Evolutionary conservation across 2,113 vertebrate genomes (phyloP).

Genomic region (Oreotrochilus melanogaster): DNA sequence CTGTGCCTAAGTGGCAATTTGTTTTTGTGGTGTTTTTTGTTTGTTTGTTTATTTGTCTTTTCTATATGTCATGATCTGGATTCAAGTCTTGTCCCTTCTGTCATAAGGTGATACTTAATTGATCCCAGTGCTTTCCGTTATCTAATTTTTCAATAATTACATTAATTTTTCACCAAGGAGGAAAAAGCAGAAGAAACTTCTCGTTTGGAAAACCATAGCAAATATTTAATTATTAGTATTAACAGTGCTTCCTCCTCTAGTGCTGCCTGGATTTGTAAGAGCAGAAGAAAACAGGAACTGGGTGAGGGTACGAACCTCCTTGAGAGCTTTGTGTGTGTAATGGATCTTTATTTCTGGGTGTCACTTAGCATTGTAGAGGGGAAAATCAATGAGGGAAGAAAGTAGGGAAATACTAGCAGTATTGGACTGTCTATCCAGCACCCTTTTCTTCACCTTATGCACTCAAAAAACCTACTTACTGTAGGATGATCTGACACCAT

Average conservation of each 20-base stretch:
- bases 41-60: background rate
- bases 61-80: background rate
- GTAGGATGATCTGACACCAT: background rate
- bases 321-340: background rate
- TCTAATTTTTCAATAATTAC: background rate
- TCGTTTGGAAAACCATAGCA: background rate
- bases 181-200: background rate
- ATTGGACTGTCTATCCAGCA: background rate
- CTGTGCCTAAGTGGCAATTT: background rate
- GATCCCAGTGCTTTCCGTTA: background rate
- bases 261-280: background rate
- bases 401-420: background rate
- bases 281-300: background rate
- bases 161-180: background rate
- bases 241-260: background rate
- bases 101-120: background rate
- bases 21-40: background rate
- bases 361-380: background rate
- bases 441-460: background rate
- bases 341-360: background rate
- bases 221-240: background rate
- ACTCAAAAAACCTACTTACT: background rate
- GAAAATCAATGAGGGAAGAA: background rate
- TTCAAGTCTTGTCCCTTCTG: background rate
- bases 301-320: background rate